phyloP scores from a whole-genome alignment of 1,140 invertebrate species.

The Ostrea edulis region DNA sequence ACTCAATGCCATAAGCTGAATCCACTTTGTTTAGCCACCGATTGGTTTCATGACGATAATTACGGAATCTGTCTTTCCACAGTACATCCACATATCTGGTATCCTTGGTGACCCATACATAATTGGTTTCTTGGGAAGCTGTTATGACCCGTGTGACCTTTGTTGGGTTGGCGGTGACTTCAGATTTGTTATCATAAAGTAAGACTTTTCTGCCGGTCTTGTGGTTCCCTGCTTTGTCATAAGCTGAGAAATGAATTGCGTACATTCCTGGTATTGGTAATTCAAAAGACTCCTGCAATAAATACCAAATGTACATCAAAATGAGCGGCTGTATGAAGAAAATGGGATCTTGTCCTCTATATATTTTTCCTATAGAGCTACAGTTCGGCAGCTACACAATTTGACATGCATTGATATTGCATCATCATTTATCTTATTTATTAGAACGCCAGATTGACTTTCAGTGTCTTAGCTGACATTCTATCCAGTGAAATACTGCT shows the following conservation, averaged over 20 bases:
- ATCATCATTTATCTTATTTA: too few species aligned
- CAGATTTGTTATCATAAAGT: constrained; percentile 54
- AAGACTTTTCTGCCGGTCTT: constrained; percentile 57
- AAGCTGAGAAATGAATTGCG: constrained; percentile 55
- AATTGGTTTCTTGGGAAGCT: constrained; percentile 45
- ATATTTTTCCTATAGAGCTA: too few species aligned
- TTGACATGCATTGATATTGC: too few species aligned
- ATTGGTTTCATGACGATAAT: constrained; percentile 52
- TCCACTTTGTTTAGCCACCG: constrained; percentile 55
- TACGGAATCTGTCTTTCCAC: constrained; percentile 57
- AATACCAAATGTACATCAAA: not conserved
- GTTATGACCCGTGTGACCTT: constrained; percentile 51
- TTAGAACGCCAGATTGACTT: too few species aligned
- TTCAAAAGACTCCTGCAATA: constrained; percentile 47
- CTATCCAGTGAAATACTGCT: too few species aligned
- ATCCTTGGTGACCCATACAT: constrained; percentile 50
- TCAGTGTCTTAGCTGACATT: too few species aligned
- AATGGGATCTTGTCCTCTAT: too few species aligned
- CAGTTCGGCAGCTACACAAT: too few species aligned
- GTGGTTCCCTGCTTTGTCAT: constrained; percentile 61
- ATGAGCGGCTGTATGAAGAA: not conserved
- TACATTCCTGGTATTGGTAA: constrained; percentile 56
- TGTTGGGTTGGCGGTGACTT: not conserved
- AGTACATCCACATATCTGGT: constrained; percentile 43
- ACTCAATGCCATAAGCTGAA: not conserved